These are phyloP conservation scores for Epicauta chinensis DNA, from an alignment of 1,140 invertebrate species.

Conservation along the genomic window DNA sequence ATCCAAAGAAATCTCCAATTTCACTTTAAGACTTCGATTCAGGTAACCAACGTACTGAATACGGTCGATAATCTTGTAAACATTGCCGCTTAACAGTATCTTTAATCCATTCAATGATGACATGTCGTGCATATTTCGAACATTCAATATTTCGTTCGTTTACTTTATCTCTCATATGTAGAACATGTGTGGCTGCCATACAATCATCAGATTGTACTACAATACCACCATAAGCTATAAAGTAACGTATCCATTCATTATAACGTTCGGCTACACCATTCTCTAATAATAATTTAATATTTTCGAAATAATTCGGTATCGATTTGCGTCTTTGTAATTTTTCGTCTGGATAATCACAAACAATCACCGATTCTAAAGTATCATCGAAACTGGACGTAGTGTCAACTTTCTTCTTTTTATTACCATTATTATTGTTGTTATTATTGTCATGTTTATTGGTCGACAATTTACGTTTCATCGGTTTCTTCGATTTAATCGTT, in stretches of 20 bases:
- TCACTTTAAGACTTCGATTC: too few relatives aligned
- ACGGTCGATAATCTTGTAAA: constrained; percentile 41
- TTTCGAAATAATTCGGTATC: constrained; percentile 29
- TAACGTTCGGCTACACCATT: constrained; percentile 4
- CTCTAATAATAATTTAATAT: constrained; percentile 21
- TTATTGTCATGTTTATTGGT: too few relatives aligned
- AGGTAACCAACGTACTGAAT: constrained; percentile 41
- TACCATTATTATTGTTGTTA: too few relatives aligned
- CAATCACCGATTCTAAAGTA: too few relatives aligned
- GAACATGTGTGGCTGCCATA: constrained; percentile 44
- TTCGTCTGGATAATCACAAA: too few relatives aligned
- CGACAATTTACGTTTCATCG: too few relatives aligned
- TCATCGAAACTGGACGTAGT: too few relatives aligned
- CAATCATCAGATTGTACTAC: constrained; percentile 41
- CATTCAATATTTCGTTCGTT: constrained; percentile 35
- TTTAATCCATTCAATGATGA: constrained; percentile 48
- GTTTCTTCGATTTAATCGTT: too few relatives aligned
- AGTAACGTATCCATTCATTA: constrained; percentile 39
- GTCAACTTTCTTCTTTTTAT: too few relatives aligned
- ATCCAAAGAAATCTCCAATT: too few relatives aligned
- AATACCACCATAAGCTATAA: constrained; percentile 48
- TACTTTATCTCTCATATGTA: constrained; percentile 44
- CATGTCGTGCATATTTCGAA: constrained; percentile 43
- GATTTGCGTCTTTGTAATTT: constrained; percentile 1
- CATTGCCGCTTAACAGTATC: constrained; percentile 44